These are phyloP conservation scores for Chrysotoxum bicinctum DNA, from an alignment of 2,888 invertebrate species.

Conservation along the genomic window DNA sequence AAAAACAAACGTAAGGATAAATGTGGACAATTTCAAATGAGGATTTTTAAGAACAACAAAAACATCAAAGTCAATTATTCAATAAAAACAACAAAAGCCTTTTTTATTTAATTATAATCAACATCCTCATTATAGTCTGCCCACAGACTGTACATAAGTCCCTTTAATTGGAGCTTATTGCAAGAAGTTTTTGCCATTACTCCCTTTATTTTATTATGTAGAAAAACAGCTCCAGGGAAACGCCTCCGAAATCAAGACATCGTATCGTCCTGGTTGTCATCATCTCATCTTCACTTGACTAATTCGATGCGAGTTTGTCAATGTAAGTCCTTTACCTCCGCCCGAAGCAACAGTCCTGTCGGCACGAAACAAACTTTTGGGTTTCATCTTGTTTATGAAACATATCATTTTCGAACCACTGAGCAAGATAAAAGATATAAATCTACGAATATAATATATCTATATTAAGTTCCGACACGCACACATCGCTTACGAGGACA, in stretches of 20 bases:
- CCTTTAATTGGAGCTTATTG: slow-evolving; percentile 38
- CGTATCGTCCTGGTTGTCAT: slow-evolving; percentile 9
- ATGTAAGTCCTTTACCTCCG: slow-evolving; percentile 21
- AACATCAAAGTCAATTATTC: slow-evolving; percentile 7
- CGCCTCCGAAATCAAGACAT: slow-evolving; percentile 23
- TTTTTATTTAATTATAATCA: not conserved
- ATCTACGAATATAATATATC: slow-evolving; percentile 30
- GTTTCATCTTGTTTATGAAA: slow-evolving; percentile 47
- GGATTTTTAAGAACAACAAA: not conserved
- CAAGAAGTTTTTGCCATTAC: slow-evolving; percentile 4
- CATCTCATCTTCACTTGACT: slow-evolving; percentile 36
- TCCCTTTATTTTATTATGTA: not conserved
- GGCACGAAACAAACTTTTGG: slow-evolving; percentile 12
- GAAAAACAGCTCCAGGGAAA: not conserved
- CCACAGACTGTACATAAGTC: slow-evolving; percentile 1
- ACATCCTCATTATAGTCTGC: slow-evolving; percentile 8
- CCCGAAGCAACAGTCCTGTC: slow-evolving; percentile 35
- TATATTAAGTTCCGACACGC: not conserved
- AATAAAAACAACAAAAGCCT: not conserved
- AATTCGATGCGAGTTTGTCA: slow-evolving; percentile 45
- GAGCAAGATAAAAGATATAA: slow-evolving; percentile 56
- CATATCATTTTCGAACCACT: slow-evolving; percentile 55
- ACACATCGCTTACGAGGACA: slow-evolving; percentile 28
- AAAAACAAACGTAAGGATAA: not conserved
- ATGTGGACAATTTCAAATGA: not conserved